Base-by-base conservation (phyloP, 2,888 invertebrate genomes). In the Xanthorhoe designata region DNA sequence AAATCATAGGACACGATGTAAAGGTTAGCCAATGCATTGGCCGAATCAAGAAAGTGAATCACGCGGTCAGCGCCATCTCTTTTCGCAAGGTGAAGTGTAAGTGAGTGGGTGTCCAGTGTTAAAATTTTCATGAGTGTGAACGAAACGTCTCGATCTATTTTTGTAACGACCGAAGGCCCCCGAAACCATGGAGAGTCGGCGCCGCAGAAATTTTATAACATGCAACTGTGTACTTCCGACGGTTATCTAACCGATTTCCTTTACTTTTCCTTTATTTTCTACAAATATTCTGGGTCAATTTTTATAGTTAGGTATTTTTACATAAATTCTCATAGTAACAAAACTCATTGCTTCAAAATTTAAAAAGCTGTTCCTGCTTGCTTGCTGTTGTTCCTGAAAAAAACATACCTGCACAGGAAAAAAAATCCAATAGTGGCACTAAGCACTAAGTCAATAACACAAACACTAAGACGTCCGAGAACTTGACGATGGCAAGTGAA, bases 101-200 rank as follows among this genome's bases (percentile, higher is more conserved):
- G 82, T 75, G 87, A 83, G 91, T 91, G 88, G 91, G 92, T 88
- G 91, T 88, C 85, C 84, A 84, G 85, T 86, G 87, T 89, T 88
- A 86, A 87, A 87, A 88, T 86, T 87, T 91, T 90, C 91, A 86
- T 84, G 84, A 88, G 89, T 89, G 87, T 89, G 90, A 89, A 90
- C 88, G 90, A 90, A 90, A 89, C 88, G 88, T 89, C 88, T 84
- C 85, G 82, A 66, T 84, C 91, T 93, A 93, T 93, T 93, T 92
- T 83, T 83, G 91, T 89, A 87, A 78, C 78, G 69, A 73, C 74
- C 82, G 92, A 92, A 92, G 92, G 92, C 91, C 91, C 61, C 71
- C 71, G 72, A 72, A 72, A 66, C 86, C 86, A 78, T 76, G 82
- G 82, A 82, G 79, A 67, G 66, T 64, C 45, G 52, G 77, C 76